phyloP scores from a whole-genome alignment of 2,888 invertebrate species.

The Trachelus iudaicus region DNA sequence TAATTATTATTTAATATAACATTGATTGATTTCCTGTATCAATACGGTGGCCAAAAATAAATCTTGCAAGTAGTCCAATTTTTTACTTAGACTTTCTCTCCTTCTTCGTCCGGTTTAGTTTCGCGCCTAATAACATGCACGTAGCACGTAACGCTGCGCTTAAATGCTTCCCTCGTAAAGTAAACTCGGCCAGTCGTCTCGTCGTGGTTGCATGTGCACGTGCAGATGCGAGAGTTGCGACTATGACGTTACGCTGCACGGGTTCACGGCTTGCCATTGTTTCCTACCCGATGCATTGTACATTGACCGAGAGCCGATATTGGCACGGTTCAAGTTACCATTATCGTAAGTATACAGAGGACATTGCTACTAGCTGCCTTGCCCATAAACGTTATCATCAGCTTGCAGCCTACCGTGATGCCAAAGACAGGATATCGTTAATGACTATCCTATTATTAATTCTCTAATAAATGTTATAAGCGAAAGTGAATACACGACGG shows the following conservation, averaged over 20 bases:
- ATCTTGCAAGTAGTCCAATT: background rate
- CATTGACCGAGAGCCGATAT: conserved; percentile 34
- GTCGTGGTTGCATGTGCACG: conserved; percentile 15
- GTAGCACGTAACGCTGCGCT: conserved; percentile 19
- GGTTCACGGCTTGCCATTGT: conserved; percentile 25
- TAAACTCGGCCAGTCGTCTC: conserved; percentile 28
- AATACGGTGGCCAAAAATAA: background rate
- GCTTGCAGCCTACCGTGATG: background rate
- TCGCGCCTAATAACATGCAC: conserved; percentile 15
- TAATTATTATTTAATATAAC: too few species aligned
- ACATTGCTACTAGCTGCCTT: background rate
- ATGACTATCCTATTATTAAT: background rate
- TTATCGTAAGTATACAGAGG: background rate
- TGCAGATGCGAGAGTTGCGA: background rate
- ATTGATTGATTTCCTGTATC: background rate
- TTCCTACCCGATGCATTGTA: conserved; percentile 35
- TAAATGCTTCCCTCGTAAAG: conserved; percentile 26
- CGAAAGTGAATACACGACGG: background rate
- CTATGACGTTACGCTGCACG: background rate
- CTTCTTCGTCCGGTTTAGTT: background rate
- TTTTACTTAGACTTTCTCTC: background rate
- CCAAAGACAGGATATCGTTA: background rate
- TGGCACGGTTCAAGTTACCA: conserved; percentile 10
- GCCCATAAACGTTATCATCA: background rate
- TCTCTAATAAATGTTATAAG: background rate